Conservation (phyloP, 2,113 vertebrate genomes). For the Eretmochelys imbricata region DNA sequence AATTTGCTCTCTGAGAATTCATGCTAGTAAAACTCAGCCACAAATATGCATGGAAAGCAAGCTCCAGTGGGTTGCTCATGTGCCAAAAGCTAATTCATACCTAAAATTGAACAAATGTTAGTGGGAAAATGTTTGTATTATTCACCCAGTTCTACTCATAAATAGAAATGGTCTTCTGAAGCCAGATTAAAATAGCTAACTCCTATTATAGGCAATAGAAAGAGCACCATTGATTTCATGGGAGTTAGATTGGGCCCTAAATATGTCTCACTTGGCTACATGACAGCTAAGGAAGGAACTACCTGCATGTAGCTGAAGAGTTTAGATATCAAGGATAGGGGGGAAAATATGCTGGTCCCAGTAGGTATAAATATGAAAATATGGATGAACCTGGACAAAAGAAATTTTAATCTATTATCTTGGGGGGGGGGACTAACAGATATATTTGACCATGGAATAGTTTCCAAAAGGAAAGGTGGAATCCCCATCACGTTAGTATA, state of each 20-base stretch:
- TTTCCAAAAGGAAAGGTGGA: neutral
- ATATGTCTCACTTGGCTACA: neutral
- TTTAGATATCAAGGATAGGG: neutral
- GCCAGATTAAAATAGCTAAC: neutral
- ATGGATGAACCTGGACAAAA: neutral
- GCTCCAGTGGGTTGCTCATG: neutral
- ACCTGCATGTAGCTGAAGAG: rapidly evolving
- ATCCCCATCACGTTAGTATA: neutral
- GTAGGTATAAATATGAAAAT: neutral
- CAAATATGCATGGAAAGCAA: neutral
- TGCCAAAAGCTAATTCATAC: neutral
- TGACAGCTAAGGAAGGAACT: neutral
- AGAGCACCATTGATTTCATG: neutral
- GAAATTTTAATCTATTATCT: neutral
- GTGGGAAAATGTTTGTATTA: neutral
- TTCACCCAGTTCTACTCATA: neutral
- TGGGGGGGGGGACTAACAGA: neutral
- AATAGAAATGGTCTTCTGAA: neutral
- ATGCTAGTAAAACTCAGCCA: neutral
- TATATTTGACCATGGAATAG: neutral
- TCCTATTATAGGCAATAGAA: neutral
- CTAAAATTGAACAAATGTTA: neutral
- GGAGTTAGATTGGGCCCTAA: neutral
- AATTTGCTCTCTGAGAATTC: neutral
- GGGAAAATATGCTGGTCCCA: neutral